These are phyloP conservation scores for Chauna torquata DNA, from an alignment of 2,113 vertebrate species.

Conservation along the genomic window DNA sequence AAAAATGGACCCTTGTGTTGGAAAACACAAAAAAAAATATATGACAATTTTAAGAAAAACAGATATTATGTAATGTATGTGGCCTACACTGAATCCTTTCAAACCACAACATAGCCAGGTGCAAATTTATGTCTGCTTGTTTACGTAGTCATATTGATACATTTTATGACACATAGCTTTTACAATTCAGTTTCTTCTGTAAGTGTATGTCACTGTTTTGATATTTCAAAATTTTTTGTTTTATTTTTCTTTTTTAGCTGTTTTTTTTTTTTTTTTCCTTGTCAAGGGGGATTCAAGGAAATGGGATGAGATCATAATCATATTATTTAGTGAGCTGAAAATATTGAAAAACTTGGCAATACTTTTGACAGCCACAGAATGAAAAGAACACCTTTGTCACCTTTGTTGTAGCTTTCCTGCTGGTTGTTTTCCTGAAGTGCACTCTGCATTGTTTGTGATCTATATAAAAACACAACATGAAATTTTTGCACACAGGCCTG, in stretches of 20 bases:
- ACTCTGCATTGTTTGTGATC: not conserved
- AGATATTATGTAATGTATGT: not conserved
- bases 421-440: not conserved
- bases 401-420: not conserved
- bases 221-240: not conserved
- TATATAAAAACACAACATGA: not conserved
- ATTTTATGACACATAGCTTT: not conserved
- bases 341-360: not conserved
- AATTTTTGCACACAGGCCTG: not conserved
- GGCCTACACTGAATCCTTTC: not conserved
- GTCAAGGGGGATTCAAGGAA: not conserved
- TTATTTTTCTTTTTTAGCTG: not conserved
- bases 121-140: not conserved
- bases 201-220: not conserved
- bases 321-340: not conserved
- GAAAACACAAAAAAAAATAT: not conserved
- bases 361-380: not conserved
- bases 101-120: not conserved
- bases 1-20: not conserved
- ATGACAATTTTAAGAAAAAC: not conserved
- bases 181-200: not conserved
- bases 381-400: not conserved
- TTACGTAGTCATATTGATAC: not conserved
- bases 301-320: not conserved
- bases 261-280: not conserved